A percentile compares a stretch with the other conserved stretches of the same genome.
Evolutionary conservation across 1,140 invertebrate species (phyloP).

Genomic region (Oreohelix idahoensis): DNA sequence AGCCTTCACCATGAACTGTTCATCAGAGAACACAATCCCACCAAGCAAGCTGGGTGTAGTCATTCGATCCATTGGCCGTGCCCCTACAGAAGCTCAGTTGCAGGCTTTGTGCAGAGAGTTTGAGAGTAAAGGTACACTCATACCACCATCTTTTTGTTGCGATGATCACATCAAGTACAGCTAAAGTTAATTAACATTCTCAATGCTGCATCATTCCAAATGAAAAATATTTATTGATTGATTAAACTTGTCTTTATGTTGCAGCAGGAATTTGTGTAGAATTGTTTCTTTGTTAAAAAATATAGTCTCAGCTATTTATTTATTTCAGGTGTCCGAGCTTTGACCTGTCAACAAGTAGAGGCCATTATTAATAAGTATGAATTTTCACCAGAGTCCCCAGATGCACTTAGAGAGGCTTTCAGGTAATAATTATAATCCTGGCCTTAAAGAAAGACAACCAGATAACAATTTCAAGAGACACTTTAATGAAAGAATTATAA

Average conservation of each 20-base stretch:
- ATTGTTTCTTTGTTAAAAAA: no score
- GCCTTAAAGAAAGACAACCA: no score
- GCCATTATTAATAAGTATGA: conserved; percentile 43
- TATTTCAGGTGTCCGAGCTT: conserved; percentile 40
- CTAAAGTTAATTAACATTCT: no score
- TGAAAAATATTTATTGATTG: no score
- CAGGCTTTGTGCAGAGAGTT: conserved; percentile 34
- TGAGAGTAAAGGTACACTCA: conserved; percentile 35
- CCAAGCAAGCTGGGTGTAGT: conserved; percentile 40
- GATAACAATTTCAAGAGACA: no score
- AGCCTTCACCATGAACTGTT: conserved; percentile 49
- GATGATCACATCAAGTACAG: no score
- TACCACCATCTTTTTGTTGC: no score
- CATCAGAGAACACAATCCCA: conserved; percentile 43
- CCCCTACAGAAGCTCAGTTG: conserved; percentile 45
- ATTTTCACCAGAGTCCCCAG: conserved; percentile 46
- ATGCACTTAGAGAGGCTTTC: conserved; percentile 55
- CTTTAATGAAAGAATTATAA: no score
- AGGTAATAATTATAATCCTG: neutral
- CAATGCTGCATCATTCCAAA: no score
- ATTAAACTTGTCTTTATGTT: no score
- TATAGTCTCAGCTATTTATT: neutral
- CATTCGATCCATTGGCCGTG: conserved; percentile 47
- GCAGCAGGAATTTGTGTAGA: no score
- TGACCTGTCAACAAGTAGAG: conserved; percentile 44